Evolutionary conservation across 1,140 invertebrate genomes (phyloP), one percentile per base, ranked within the genome.

Genomic region (Drosophila tristis): DNA sequence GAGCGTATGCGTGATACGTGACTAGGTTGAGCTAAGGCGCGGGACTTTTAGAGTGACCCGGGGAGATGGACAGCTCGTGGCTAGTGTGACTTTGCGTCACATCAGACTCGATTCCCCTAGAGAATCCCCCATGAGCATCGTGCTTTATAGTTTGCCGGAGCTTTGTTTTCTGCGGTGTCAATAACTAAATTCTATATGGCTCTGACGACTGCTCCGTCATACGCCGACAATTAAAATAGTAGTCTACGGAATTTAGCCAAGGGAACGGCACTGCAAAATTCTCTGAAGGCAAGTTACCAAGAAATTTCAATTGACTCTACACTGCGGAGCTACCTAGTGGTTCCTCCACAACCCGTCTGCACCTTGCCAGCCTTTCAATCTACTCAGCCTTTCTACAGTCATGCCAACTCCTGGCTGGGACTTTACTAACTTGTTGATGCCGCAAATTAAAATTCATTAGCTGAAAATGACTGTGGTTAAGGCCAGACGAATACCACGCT

Each of bases 371-470:
- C 31, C 31, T 9, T 3, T 9, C 49, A 42, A 23, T 16, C 42
- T 16, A 9, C 23, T 16, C 25, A 29, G 31, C 8, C 16, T 13
- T n/a, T 11, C 50, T 35, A 2, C 29, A 63, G 26, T 29, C 66
- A 16, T 64, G 55, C 16, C 65, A 67, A 55, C 61, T 44, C 31
- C 31, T 61, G 48, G 7, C 64, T 63, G 50, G 50, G 63, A 58
- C 68, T 85, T 76, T 64, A 78, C 74, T 66, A 85, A 81, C 81
- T 85, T 81, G 81, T 85, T 85, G 81, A 85, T 86, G 82, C 81
- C 74, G 64, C 78, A 81, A 87, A 85, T 87, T 85, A 78, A 85
- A 85, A 85, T 85, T 81, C 81, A 85, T 87, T 85, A 81, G 58
- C 75, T 45, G 44, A 43, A 78, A 87, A 85, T 81, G 67, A 67